phyloP scores from a whole-genome alignment of 2,797 vertebrate genomes.

The Decapterus maruadsi region DNA sequence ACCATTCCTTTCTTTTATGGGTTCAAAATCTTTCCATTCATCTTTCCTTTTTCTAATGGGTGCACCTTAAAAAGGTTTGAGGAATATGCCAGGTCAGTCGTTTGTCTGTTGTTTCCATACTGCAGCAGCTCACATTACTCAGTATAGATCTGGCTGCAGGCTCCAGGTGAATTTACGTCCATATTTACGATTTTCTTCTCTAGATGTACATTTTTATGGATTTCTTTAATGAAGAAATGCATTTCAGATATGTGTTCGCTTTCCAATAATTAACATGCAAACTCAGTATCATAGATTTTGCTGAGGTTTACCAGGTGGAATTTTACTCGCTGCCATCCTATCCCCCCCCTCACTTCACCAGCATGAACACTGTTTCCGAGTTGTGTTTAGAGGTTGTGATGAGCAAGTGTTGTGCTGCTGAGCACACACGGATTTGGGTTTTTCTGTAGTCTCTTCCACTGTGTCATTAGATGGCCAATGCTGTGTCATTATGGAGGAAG shows the following conservation, averaged over 20 bases:
- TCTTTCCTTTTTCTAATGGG: not conserved
- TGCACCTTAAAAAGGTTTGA: not conserved
- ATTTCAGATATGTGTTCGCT: not conserved
- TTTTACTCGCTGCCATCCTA: slow-evolving; percentile 1
- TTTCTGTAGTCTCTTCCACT: slow-evolving; percentile 63
- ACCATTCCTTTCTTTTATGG: slow-evolving; percentile 3
- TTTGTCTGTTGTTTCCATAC: not conserved
- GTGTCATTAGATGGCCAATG: slow-evolving; percentile 77
- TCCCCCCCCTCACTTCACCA: not conserved
- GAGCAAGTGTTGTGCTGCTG: slow-evolving; percentile 50
- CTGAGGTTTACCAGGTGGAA: not conserved
- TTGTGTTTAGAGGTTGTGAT: slow-evolving; percentile 48
- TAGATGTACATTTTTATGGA: not conserved
- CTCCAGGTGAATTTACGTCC: not conserved
- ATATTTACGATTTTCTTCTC: not conserved
- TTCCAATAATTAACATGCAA: not conserved
- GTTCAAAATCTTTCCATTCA: not conserved
- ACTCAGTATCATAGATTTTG: not conserved
- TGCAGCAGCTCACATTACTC: not conserved
- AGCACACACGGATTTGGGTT: slow-evolving; percentile 58
- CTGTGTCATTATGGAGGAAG: slow-evolving; percentile 81
- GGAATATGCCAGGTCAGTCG: not conserved
- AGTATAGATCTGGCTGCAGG: not conserved
- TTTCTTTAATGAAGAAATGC: not conserved
- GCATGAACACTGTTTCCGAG: slow-evolving; percentile 40